These are phyloP conservation scores for Stegostoma tigrinum DNA, from an alignment of 2,113 vertebrate species.

Conservation along the genomic window DNA sequence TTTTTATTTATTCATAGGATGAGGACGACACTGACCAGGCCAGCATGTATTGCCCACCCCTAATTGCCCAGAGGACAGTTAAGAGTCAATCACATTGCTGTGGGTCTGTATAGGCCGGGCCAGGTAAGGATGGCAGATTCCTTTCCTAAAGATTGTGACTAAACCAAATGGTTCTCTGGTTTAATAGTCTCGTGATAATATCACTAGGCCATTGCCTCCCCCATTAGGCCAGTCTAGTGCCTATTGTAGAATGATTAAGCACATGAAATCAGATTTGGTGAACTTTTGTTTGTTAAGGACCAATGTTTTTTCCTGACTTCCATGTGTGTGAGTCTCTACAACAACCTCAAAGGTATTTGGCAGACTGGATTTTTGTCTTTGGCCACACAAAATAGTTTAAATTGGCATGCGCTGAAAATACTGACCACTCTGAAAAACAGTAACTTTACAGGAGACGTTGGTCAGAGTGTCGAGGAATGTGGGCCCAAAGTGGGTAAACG, in stretches of 20 bases:
- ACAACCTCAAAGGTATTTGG: background rate
- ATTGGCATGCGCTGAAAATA: background rate
- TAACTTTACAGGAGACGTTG: background rate
- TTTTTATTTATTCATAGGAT: too few relatives aligned
- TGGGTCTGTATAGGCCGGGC: too few relatives aligned
- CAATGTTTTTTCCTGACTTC: background rate
- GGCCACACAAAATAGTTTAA: background rate
- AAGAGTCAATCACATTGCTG: too few relatives aligned
- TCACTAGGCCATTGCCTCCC: too few relatives aligned
- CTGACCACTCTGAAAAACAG: background rate
- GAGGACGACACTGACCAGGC: too few relatives aligned
- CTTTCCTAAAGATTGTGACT: too few relatives aligned
- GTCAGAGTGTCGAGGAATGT: background rate
- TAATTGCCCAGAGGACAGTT: too few relatives aligned
- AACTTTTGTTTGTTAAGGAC: background rate
- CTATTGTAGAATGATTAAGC: background rate
- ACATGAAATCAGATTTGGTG: background rate
- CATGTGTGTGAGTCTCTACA: background rate
- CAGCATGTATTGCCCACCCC: too few relatives aligned
- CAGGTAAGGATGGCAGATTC: too few relatives aligned
- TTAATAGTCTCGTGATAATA: too few relatives aligned
- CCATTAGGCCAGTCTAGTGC: background rate
- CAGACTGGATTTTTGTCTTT: too few relatives aligned
- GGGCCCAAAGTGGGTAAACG: background rate
- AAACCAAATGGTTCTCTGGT: too few relatives aligned